These are phyloP conservation scores for Sardina pilchardus DNA, from an alignment of 2,113 vertebrate species.

Conservation along the genomic window DNA sequence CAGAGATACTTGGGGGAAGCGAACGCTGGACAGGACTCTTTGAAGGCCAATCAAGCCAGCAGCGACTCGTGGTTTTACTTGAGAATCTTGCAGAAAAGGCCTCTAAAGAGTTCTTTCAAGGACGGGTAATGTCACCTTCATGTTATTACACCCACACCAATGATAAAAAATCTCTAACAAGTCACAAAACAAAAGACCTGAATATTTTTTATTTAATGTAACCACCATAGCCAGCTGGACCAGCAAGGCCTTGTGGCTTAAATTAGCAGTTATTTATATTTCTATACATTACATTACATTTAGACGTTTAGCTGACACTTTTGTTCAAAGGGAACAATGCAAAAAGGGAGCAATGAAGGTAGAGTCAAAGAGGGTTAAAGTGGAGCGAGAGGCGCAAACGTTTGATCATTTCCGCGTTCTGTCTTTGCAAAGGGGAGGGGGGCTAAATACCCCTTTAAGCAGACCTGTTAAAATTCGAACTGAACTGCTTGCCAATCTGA, in stretches of 20 bases:
- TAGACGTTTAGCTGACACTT: no score
- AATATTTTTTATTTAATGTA: background rate
- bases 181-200: background rate
- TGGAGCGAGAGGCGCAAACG: no score
- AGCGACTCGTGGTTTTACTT: conserved; percentile 71
- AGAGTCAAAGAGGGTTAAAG: no score
- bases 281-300: no score
- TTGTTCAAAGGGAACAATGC: no score
- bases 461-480: no score
- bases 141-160: background rate
- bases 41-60: conserved; percentile 66
- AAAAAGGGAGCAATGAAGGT: no score
- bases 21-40: conserved; percentile 63
- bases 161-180: background rate
- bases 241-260: background rate
- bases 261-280: no score
- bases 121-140: conserved; percentile 56
- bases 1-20: conserved; percentile 60
- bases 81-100: conserved; percentile 62
- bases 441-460: no score
- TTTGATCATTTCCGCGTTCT: no score
- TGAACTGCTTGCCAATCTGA: no score
- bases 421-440: no score
- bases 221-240: background rate
- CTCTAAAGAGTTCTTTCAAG: conserved; percentile 59